These are phyloP conservation scores for Drosophila novamexicana DNA, from an alignment of 1,140 invertebrate species.

Conservation along the genomic window DNA sequence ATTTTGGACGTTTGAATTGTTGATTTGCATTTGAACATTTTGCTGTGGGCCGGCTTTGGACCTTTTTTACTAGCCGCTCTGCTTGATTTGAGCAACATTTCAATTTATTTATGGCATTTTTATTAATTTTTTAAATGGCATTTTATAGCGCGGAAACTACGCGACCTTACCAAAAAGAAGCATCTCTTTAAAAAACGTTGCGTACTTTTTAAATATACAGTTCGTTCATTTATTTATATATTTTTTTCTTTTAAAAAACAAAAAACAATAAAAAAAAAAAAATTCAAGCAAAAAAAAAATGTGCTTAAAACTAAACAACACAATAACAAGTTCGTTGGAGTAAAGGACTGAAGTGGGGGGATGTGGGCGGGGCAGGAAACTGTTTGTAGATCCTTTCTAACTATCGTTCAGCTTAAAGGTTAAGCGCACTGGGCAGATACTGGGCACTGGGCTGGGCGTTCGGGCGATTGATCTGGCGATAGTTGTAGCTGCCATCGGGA, in stretches of 20 bases:
- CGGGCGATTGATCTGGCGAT: conserved; percentile 64
- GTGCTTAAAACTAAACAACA: conserved; percentile 74
- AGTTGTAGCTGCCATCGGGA: conserved; percentile 81
- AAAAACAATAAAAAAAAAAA: conserved; percentile 44
- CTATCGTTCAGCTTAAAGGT: conserved; percentile 48
- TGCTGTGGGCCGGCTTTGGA: conserved; percentile 27
- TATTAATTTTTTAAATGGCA: conserved; percentile 73
- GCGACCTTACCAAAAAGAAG: conserved; percentile 49
- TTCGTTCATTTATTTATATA: conserved; percentile 34
- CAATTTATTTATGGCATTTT: conserved; percentile 73
- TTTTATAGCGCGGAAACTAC: conserved; percentile 49
- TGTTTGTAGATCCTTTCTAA: neutral
- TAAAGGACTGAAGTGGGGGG: conserved; percentile 12
- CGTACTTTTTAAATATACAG: conserved; percentile 62
- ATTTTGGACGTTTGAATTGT: conserved; percentile 40
- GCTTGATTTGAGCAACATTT: conserved; percentile 50
- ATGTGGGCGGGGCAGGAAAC: neutral
- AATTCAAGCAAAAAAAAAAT: conserved; percentile 36
- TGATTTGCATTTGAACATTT: conserved; percentile 54
- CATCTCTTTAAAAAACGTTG: conserved; percentile 18
- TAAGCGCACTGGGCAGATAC: conserved; percentile 65
- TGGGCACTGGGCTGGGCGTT: conserved; percentile 39
- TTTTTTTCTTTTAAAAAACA: conserved; percentile 41
- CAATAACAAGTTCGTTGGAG: conserved; percentile 21
- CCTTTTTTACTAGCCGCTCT: conserved; percentile 49